Conservation (phyloP, 2,888 invertebrate species). For the Cheilosia impressa region DNA sequence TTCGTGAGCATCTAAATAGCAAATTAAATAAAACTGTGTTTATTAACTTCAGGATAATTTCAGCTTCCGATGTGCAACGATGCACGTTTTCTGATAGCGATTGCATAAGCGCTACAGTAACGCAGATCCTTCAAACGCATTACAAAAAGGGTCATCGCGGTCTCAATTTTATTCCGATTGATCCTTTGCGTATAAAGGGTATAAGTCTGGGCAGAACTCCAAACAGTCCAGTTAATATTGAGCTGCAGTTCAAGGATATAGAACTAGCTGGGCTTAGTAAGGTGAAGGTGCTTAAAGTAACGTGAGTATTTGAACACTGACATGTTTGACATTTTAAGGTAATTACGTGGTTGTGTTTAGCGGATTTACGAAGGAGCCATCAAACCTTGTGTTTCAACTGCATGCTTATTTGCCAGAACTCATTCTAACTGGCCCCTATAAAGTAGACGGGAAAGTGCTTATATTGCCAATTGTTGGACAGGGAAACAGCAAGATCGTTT, state of each 20-base stretch:
- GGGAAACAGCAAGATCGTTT: conserved; percentile 77
- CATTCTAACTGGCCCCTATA: conserved; percentile 79
- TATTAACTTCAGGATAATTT: background rate
- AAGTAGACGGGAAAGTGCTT: conserved; percentile 79
- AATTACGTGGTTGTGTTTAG: conserved; percentile 19
- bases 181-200: conserved; percentile 80
- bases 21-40: background rate
- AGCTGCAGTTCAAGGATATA: conserved; percentile 79
- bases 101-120: conserved; percentile 13
- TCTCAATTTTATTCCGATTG: conserved; percentile 79
- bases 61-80: conserved; percentile 45
- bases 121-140: conserved; percentile 20
- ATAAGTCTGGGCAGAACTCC: conserved; percentile 79
- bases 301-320: conserved; percentile 76
- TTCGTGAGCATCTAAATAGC: conserved; percentile 29
- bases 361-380: conserved; percentile 34
- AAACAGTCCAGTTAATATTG: conserved; percentile 81
- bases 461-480: conserved; percentile 80
- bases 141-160: conserved; percentile 77
- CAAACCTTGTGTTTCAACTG: conserved; percentile 74
- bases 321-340: background rate
- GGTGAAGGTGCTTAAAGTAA: conserved; percentile 68
- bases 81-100: conserved; percentile 30
- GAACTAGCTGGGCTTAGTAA: conserved; percentile 78
- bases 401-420: conserved; percentile 77